Conservation (phyloP, 2,113 vertebrate species). For the Andinoacara biseriatus region DNA sequence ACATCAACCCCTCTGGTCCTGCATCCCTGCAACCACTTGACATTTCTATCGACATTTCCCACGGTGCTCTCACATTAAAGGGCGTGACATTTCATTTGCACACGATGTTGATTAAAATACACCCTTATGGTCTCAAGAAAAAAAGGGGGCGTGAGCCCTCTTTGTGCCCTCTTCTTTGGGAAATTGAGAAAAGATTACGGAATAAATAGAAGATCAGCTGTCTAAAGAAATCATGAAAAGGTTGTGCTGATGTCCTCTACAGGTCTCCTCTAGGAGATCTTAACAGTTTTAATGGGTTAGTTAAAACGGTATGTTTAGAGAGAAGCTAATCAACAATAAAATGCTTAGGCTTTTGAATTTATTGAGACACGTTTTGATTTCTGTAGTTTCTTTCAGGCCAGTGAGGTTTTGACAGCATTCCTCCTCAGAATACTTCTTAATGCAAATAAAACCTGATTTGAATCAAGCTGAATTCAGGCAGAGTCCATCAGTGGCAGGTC, state of each 20-base stretch:
- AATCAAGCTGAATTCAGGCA: slow-evolving; percentile 53
- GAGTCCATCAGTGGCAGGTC: slow-evolving; percentile 70
- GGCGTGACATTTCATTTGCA: slow-evolving; percentile 86
- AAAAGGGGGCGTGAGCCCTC: slow-evolving; percentile 58
- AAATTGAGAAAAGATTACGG: slow-evolving; percentile 48
- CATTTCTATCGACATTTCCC: slow-evolving; percentile 87
- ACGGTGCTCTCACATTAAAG: slow-evolving; percentile 85
- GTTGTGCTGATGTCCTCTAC: slow-evolving; percentile 25
- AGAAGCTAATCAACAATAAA: not conserved
- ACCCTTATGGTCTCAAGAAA: slow-evolving; percentile 77
- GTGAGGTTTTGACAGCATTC: slow-evolving; percentile 28
- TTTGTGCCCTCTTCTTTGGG: slow-evolving; percentile 53
- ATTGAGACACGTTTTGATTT: not conserved
- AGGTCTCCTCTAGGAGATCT: not conserved
- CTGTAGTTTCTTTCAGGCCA: slow-evolving; percentile 1
- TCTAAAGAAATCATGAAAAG: slow-evolving; percentile 34
- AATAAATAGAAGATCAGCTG: slow-evolving; percentile 47
- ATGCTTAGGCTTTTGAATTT: not conserved
- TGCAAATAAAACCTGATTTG: slow-evolving; percentile 61
- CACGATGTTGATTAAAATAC: slow-evolving; percentile 84
- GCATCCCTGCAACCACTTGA: slow-evolving; percentile 84
- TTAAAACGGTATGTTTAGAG: not conserved
- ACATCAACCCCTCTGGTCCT: slow-evolving; percentile 78
- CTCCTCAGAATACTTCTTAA: slow-evolving; percentile 8
- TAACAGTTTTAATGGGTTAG: slow-evolving; percentile 5